phyloP scores from a whole-genome alignment of 1,140 invertebrate species.

The Fopius arisanus region DNA sequence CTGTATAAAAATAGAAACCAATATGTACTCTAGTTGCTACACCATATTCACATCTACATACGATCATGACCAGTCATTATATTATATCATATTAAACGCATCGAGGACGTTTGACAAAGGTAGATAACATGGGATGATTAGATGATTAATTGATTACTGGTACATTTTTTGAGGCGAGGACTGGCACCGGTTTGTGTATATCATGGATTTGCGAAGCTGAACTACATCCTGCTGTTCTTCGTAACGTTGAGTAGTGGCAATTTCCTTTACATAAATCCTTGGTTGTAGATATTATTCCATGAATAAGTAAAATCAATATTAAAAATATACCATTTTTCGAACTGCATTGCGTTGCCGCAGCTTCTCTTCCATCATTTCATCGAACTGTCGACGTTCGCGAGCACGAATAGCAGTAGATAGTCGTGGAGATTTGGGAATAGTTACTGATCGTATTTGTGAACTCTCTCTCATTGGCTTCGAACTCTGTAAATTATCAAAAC shows the following conservation, averaged over 20 bases:
- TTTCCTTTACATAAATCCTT: neutral
- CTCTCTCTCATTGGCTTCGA: neutral
- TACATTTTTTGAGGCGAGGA: neutral
- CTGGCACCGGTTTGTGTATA: neutral
- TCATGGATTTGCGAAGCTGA: neutral
- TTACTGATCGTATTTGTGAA: neutral
- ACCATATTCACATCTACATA: too few species aligned
- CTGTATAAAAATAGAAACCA: too few species aligned
- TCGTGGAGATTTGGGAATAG: neutral
- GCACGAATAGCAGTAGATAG: slow-evolving; percentile 1
- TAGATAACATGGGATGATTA: neutral
- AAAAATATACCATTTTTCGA: neutral
- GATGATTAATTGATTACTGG: neutral
- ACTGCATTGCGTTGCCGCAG: neutral
- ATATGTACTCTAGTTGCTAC: too few species aligned
- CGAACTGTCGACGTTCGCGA: neutral
- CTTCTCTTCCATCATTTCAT: neutral
- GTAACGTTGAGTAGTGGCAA: neutral
- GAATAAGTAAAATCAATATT: neutral
- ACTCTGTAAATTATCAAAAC: neutral
- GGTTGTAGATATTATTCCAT: neutral
- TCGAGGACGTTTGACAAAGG: neutral
- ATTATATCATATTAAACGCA: neutral
- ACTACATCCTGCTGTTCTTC: neutral
- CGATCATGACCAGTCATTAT: too few species aligned